phyloP scores from a whole-genome alignment of 2,113 vertebrate species.

The Xenopus tropicalis region DNA sequence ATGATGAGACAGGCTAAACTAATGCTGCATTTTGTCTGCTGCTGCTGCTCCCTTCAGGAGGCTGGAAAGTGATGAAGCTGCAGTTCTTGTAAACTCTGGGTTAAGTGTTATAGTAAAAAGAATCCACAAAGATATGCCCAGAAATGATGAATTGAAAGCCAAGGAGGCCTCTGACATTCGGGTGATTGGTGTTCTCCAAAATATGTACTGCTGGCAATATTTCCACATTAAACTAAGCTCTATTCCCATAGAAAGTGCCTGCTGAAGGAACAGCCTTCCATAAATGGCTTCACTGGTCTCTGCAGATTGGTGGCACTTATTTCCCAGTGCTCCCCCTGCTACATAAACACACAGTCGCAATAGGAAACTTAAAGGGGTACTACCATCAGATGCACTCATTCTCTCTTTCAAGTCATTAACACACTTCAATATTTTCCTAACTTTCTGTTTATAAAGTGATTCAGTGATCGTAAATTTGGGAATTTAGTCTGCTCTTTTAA shows the following conservation, averaged over 20 bases:
- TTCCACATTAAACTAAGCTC: constrained; percentile 41
- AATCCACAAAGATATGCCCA: constrained; percentile 22
- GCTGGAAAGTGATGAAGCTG: neutral
- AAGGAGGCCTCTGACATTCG: constrained; percentile 31
- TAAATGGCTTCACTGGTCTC: constrained; percentile 27
- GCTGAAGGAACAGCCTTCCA: constrained; percentile 23
- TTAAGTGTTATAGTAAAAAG: constrained; percentile 19
- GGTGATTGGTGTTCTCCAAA: constrained; percentile 41
- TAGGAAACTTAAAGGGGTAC: too few relatives aligned
- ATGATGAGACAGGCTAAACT: too few relatives aligned
- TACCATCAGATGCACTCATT: too few relatives aligned
- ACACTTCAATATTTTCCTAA: too few relatives aligned
- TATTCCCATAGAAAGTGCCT: constrained; percentile 40
- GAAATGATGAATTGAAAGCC: constrained; percentile 38
- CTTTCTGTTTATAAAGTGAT: too few relatives aligned
- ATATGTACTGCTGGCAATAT: constrained; percentile 41
- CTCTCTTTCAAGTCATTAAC: too few relatives aligned
- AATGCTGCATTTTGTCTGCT: too few relatives aligned
- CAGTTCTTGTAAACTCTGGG: constrained; percentile 2
- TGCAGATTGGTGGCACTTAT: constrained; percentile 1
- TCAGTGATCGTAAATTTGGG: too few relatives aligned
- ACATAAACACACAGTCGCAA: too few relatives aligned
- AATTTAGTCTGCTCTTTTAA: too few relatives aligned
- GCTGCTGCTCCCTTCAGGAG: too few relatives aligned
- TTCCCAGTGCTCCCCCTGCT: constrained; percentile 4